Conservation (phyloP, 1,140 invertebrate genomes). For the Ceratosolen fusciceps region DNA sequence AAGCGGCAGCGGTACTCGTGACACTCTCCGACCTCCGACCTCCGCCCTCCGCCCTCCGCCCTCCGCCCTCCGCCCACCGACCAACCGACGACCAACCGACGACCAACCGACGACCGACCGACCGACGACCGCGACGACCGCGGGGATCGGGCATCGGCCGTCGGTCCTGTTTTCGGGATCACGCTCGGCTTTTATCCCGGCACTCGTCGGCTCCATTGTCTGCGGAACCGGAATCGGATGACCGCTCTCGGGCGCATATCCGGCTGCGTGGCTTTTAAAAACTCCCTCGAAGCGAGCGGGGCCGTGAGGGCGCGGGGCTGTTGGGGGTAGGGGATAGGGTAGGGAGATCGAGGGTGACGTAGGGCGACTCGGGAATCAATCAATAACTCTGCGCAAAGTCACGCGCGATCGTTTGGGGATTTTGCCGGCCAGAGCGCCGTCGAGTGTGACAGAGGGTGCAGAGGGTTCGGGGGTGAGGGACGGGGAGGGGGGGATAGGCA, state of each 20-base stretch:
- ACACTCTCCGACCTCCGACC: too few species aligned
- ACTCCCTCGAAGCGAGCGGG: too few species aligned
- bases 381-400: slow-evolving; percentile 42
- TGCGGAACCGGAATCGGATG: slow-evolving; percentile 7
- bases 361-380: slow-evolving; percentile 32
- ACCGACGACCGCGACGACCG: too few species aligned
- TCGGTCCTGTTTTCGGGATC: not conserved
- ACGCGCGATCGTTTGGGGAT: slow-evolving; percentile 18
- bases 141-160: too few species aligned
- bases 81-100: too few species aligned
- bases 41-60: too few species aligned
- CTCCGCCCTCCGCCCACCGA: too few species aligned
- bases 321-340: not conserved
- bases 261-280: not conserved
- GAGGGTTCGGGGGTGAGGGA: not conserved
- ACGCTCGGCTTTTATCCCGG: slow-evolving; percentile 14
- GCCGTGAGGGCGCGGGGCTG: not conserved
- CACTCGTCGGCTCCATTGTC: slow-evolving; percentile 39
- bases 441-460: not conserved
- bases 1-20: too few species aligned
- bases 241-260: not conserved
- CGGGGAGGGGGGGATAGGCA: not conserved
- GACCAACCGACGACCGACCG: too few species aligned
- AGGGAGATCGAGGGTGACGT: slow-evolving; percentile 4
- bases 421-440: too few species aligned